Evolutionary conservation across 30 jellyfish, hydroid and myxozoan genomes (phyloP), one percentile per base, ranked within the genome.

Genomic region (Sanderia malayensis): DNA sequence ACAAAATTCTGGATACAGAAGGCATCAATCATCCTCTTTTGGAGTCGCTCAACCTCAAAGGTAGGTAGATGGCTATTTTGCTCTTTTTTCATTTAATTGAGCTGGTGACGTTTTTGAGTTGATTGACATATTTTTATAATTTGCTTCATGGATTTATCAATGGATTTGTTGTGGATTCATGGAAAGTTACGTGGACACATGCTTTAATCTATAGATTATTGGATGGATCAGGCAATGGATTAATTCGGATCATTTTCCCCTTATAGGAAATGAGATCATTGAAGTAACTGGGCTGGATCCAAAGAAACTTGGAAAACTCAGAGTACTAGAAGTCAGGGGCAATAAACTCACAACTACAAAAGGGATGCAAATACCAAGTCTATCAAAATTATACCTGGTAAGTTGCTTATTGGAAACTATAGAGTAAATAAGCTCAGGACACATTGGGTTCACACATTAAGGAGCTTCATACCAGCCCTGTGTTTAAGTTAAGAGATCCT

Each of bases 271-370:
- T 59, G 92, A 84, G 24, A 70, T 90, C 63, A 67, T 75, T 28
- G 95, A 82, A 58, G 84, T 90, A 22, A 70, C 86, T 4, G 92
- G 81, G 19, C 78, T 90, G 15, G 86, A 83, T 68, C 83, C 98
- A 0, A 31, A 86, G 59, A 75, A 71, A 33, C 92, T 90, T 22
- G 62, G 86, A 20, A 47, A 84, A 4, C 74, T 90, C 58, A 46
- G 89, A 44, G 46, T 57, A 10, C 46, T 90, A 31, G 98, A 90
- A 64, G 53, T 84, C 57, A 41, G 96, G 31, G 80, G 90, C 33
- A 90, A 90, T 64, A 90, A 84, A 53, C 80, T 90, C 70, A 44
- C 78, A 7, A 68, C 55, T 52, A 90, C 98, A 3, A 73, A 70
- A 18, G 94, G 96, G 13, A 49, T 83, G 10, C 44, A 70, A 4